phyloP scores from a whole-genome alignment of 2,888 invertebrate genomes.

The Microctonus hyperodae region DNA sequence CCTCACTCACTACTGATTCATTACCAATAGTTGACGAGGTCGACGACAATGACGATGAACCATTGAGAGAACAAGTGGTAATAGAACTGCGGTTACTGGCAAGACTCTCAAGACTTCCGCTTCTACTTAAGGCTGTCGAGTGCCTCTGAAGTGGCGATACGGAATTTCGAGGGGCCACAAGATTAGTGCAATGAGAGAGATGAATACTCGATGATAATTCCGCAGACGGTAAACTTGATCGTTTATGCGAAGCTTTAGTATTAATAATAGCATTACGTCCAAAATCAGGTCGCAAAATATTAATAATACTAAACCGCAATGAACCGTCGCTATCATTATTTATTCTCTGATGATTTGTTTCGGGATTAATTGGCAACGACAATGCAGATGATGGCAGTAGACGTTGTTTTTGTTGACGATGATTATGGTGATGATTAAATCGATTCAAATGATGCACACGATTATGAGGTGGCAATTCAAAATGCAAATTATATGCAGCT shows the following conservation, averaged over 20 bases:
- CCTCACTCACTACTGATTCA: conserved; percentile 53
- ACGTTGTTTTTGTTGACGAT: conserved; percentile 36
- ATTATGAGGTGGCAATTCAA: conserved; percentile 45
- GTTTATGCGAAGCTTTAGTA: conserved; percentile 63
- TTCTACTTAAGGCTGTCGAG: conserved; percentile 52
- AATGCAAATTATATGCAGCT: conserved; percentile 50
- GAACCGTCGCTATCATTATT: conserved; percentile 41
- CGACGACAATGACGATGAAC: conserved; percentile 57
- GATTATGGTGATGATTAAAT: conserved; percentile 42
- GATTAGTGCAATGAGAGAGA: conserved; percentile 42
- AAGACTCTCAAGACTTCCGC: conserved; percentile 60
- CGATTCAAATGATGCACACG: conserved; percentile 44
- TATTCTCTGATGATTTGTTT: conserved; percentile 26
- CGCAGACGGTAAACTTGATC: conserved; percentile 46
- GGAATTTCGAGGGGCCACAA: conserved; percentile 48
- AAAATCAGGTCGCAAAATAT: conserved; percentile 86
- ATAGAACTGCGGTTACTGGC: conserved; percentile 60
- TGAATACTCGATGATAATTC: conserved; percentile 39
- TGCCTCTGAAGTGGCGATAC: conserved; percentile 52
- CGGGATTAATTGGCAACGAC: conserved; percentile 16
- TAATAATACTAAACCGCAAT: conserved; percentile 85
- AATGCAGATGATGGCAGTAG: conserved; percentile 34
- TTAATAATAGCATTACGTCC: conserved; percentile 76
- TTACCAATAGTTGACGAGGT: conserved; percentile 50
- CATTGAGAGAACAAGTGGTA: conserved; percentile 54